Base-by-base conservation (phyloP, 1,140 invertebrate species). In the Notospermus geniculatus region DNA sequence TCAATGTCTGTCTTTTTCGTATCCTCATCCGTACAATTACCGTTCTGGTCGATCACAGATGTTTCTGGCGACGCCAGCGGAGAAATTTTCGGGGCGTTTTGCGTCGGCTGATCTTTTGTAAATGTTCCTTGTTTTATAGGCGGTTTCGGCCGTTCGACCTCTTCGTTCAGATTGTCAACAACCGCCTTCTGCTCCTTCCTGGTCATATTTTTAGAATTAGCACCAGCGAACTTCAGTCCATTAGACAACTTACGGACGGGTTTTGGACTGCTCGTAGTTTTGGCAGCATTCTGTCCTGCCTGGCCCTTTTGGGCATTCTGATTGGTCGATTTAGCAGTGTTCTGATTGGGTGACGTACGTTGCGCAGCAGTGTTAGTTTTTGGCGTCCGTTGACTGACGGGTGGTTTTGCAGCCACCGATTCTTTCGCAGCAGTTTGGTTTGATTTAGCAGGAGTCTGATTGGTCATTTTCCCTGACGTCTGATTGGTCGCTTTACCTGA, bases 91-190 rank as follows among this genome's bases (percentile, higher is more conserved):
- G 60, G 55, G 19, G 45, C 39, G 41, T 64, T 60, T 4, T 25
- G 25, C 62, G 79, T 81, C 58, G 67, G 66, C 66, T 90, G 88
- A 65, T 93, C 90, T 78, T 93, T 93, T 0, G 90, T 91, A 74
- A 94, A 94, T 0, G 92, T 94, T 25, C 90, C 91, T 76, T 94
- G 91, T 41, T 91, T 85, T 56, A 90, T 68, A 11, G 65, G 65
- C 1, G 75, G 71, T 59, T 66, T 73, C 28, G 72, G 69, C 46
- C 69, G 55, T 50, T 73, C 71, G 11, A 59, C 56, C 5, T 50
- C 46, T 7, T 50, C 46, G n/a, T 4, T 50, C 46, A 15, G 15
- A 15, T 36, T 36, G 15, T 36, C 32, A 36, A 36, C 32, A 15
- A 36, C 32, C 15, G 32, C 5, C 15, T 36, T 36, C 32, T 7